Evolutionary conservation across 2,888 invertebrate species (phyloP).

Genomic region (Meliscaeva auricollis): DNA sequence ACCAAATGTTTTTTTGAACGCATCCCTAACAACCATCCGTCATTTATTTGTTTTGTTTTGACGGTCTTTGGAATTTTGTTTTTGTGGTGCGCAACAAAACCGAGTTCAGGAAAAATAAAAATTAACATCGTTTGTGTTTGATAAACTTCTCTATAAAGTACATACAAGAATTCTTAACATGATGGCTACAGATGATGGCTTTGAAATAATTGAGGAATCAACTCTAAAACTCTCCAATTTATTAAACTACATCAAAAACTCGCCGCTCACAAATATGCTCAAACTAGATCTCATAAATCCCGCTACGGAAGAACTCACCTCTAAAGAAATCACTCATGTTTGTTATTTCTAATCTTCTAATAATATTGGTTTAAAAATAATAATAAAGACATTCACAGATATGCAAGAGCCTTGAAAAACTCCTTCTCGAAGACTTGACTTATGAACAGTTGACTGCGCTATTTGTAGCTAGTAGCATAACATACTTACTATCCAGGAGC

Average conservation of each 20-base stretch:
- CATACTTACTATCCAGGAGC: conserved; percentile 52
- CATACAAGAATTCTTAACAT: conserved; percentile 16
- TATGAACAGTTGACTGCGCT: conserved; percentile 78
- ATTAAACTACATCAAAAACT: conserved; percentile 38
- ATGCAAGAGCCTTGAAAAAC: conserved; percentile 70
- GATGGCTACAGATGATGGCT: conserved; percentile 4
- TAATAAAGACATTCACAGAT: conserved; percentile 86
- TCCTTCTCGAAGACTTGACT: conserved; percentile 76
- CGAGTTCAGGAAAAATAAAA: background rate
- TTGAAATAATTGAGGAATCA: conserved; percentile 43
- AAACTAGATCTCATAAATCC: conserved; percentile 34
- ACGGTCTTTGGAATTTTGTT: background rate
- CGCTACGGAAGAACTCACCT: background rate
- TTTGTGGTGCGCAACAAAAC: background rate
- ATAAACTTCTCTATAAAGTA: background rate
- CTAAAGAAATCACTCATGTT: conserved; percentile 46
- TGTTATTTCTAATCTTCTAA: background rate
- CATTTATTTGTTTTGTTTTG: conserved; percentile 39
- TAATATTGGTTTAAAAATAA: no score
- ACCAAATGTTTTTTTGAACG: conserved; percentile 1
- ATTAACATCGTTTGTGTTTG: no score
- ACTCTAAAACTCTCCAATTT: conserved; percentile 28
- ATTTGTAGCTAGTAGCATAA: conserved; percentile 75
- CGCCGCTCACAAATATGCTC: conserved; percentile 43
- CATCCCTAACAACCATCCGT: conserved; percentile 9